Percentiles rank a stretch among this genome's conserved stretches.
Conservation (phyloP, 1,140 invertebrate species). For the Drosophila bifasciata region DNA sequence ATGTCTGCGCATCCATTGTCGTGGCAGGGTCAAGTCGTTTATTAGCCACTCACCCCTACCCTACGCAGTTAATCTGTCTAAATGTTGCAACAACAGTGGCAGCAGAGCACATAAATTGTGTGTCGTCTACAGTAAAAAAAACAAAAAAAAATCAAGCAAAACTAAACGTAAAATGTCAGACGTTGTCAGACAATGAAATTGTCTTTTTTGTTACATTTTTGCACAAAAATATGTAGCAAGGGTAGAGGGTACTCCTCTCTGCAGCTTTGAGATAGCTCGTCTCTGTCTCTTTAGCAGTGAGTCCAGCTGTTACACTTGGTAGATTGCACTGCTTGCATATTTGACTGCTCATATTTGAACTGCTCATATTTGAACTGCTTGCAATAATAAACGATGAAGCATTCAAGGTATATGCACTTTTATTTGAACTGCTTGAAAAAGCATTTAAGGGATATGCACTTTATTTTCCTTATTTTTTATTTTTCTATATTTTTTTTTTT, state of each 20-base stretch:
- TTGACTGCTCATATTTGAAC: too few species aligned
- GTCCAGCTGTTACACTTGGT: too few species aligned
- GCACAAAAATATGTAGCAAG: too few species aligned
- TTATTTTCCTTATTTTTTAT: neutral
- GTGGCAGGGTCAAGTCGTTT: conserved; percentile 41
- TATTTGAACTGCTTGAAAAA: too few species aligned
- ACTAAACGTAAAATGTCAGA: conserved; percentile 51
- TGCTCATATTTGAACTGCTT: too few species aligned
- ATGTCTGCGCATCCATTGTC: conserved; percentile 31
- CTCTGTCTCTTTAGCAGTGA: too few species aligned
- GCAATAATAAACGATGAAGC: too few species aligned
- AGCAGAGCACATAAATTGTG: conserved; percentile 38
- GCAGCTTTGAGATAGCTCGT: too few species aligned
- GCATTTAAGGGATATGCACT: too few species aligned
- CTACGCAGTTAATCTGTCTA: conserved; percentile 33
- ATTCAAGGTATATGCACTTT: too few species aligned
- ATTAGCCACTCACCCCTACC: conserved; percentile 1
- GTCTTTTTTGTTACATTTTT: conserved; percentile 4
- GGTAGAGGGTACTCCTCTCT: too few species aligned
- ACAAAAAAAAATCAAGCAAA: conserved; percentile 34
- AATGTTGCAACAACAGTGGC: conserved; percentile 31
- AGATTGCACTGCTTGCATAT: too few species aligned
- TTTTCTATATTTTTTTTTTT: conserved; percentile 13
- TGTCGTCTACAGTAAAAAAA: conserved; percentile 31
- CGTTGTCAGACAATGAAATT: conserved; percentile 45